Base-by-base conservation (phyloP, 2,888 invertebrate species). In the Tenthredo notha region DNA sequence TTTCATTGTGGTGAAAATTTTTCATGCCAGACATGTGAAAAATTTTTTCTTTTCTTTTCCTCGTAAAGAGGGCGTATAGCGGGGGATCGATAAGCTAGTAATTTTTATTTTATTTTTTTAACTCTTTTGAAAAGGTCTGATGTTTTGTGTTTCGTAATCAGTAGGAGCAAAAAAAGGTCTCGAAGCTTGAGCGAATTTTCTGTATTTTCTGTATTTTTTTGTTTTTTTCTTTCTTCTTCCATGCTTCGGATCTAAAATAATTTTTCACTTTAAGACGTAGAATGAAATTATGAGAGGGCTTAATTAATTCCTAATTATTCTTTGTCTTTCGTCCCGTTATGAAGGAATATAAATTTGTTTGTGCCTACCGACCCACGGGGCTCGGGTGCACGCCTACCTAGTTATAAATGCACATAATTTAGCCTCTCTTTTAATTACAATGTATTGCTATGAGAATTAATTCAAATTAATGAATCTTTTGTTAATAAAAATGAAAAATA, bases 271-370 rank as follows among this genome's bases (percentile, higher is more conserved):
- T 15, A 61, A 40, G 58, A 80, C 33, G 33, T 15, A 80, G 37
- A 33, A 47, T 61, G 21, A 61, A 25, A 29, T 15, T 43, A 25
- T 47, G 70, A 77, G 33, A 72, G 84, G 74, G 74, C 72, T 80
- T 87, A 87, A 89, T 88, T 87, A 89, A 89, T 88, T 88, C 87
- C 87, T 86, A 87, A 89, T 88, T 89, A 85, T 85, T 84, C 75
- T 65, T 78, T 87, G 83, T 85, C 85, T 61, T 80, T 72, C 85
- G 75, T 54, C 29, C 25, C 21, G 40, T 21, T 25, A 37, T 80
- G 61, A 58, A 80, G 61, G 84, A 74, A 85, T 43, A 37, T 58
- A 84, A 58, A 72, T 87, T 70, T 74, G 43, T 75, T 72, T 67
- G 58, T 50, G 58, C 65, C 75, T 50, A 47, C 43, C 54, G 54